phyloP scores from a whole-genome alignment of 2,113 vertebrate species.

The Leptodactylus fuscus region DNA sequence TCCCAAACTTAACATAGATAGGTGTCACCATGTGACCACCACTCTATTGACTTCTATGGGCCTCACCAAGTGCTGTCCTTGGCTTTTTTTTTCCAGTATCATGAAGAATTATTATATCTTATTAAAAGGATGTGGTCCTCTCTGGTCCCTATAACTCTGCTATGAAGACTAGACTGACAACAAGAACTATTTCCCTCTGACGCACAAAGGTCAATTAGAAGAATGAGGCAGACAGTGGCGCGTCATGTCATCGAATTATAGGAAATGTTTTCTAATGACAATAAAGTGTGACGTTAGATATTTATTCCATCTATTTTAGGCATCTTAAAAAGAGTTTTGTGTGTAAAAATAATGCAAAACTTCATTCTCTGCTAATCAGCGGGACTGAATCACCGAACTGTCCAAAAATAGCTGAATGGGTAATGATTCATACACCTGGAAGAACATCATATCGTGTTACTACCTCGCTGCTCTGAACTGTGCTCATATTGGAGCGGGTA shows the following conservation, averaged over 20 bases:
- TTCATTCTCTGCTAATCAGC: not conserved
- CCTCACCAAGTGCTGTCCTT: too few relatives aligned
- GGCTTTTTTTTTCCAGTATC: too few relatives aligned
- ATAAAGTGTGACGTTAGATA: not conserved
- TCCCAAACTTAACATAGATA: too few relatives aligned
- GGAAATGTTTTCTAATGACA: not conserved
- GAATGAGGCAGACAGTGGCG: not conserved
- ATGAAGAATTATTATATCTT: too few relatives aligned
- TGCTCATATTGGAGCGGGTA: not conserved
- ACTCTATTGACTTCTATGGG: too few relatives aligned
- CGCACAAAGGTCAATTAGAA: not conserved
- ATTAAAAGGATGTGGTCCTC: too few relatives aligned
- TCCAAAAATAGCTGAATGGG: constrained; percentile 12
- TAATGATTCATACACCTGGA: constrained; percentile 39
- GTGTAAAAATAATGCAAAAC: not conserved
- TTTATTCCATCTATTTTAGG: not conserved
- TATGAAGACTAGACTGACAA: too few relatives aligned
- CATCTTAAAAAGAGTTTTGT: not conserved
- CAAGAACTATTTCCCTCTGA: too few relatives aligned
- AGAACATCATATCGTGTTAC: not conserved
- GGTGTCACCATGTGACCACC: too few relatives aligned
- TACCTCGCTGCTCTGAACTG: not conserved
- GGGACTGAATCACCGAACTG: constrained; percentile 11
- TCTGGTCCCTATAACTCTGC: too few relatives aligned
- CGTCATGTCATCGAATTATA: not conserved